Conservation (phyloP, 2,888 invertebrate genomes). For the Drosophila anomelani region DNA sequence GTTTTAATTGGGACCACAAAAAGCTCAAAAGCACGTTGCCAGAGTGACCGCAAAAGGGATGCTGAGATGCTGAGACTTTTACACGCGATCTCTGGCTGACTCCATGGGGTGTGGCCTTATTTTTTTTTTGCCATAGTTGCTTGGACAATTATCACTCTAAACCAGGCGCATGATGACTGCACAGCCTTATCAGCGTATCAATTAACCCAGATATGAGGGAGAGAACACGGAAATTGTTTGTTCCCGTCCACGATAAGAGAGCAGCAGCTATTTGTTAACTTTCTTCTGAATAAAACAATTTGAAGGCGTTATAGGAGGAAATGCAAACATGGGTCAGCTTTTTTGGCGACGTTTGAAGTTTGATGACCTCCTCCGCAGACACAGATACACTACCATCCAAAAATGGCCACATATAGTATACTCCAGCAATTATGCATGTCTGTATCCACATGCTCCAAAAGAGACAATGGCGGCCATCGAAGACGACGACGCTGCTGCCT, state of each 20-base stretch:
- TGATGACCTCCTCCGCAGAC: conserved; percentile 71
- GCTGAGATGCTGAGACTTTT: conserved; percentile 27
- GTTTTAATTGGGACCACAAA: conserved; percentile 14
- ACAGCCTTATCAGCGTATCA: conserved; percentile 61
- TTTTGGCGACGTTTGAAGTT: conserved; percentile 65
- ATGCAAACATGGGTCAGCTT: conserved; percentile 36
- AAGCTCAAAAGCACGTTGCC: conserved; percentile 10
- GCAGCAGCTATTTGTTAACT: conserved; percentile 1
- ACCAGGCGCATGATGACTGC: conserved; percentile 24
- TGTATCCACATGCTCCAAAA: conserved; percentile 37
- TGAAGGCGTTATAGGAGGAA: conserved; percentile 1
- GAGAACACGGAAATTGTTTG: conserved; percentile 35
- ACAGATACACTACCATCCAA: conserved; percentile 15
- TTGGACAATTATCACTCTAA: conserved; percentile 3
- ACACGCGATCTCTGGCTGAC: conserved; percentile 10
- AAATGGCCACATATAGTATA: conserved; percentile 25
- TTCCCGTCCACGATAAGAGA: conserved; percentile 43
- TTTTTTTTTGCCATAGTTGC: conserved; percentile 8
- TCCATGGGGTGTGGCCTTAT: conserved; percentile 15
- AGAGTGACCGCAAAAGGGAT: conserved; percentile 17
- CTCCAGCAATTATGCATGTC: conserved; percentile 25
- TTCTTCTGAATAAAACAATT: neutral
- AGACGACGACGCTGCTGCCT: conserved; percentile 30
- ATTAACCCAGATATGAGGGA: conserved; percentile 58
- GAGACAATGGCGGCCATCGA: conserved; percentile 48